phyloP scores from a whole-genome alignment of 2,113 vertebrate species.

The Suncus etruscus region DNA sequence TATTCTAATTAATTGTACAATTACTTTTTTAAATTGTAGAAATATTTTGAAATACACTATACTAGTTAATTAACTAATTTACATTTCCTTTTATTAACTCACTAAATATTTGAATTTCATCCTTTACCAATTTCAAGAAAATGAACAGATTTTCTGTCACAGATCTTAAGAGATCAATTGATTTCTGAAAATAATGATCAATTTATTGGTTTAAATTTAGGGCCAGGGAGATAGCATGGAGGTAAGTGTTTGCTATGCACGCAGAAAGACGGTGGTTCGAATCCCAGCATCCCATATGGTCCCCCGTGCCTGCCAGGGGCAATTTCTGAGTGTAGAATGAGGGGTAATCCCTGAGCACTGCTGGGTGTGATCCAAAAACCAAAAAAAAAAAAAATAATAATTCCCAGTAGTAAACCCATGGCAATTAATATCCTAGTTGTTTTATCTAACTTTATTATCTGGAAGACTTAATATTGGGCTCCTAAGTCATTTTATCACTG shows the following conservation, averaged over 20 bases:
- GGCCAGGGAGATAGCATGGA: too few species aligned
- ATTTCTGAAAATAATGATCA: constrained; percentile 23
- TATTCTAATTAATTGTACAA: background rate
- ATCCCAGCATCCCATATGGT: too few species aligned
- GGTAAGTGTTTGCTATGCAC: too few species aligned
- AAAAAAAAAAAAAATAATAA: too few species aligned
- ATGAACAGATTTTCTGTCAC: constrained; percentile 13
- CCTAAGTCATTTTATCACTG: constrained; percentile 1
- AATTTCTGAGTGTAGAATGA: too few species aligned
- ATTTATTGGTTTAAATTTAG: constrained; percentile 30
- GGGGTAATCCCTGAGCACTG: too few species aligned
- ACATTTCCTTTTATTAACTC: background rate
- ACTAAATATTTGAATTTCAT: background rate
- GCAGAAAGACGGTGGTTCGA: too few species aligned
- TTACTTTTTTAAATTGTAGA: background rate
- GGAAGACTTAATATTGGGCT: background rate
- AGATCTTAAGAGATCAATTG: background rate
- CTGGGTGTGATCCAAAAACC: too few species aligned
- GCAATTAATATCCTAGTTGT: background rate
- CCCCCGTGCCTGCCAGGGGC: too few species aligned
- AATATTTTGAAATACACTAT: background rate
- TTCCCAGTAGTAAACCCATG: background rate
- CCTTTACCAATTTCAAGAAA: constrained; percentile 8
- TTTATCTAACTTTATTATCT: background rate
- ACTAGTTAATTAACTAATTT: background rate